Evolutionary conservation across 2,797 vertebrate genomes (phyloP), one percentile per base, ranked within the genome.

Genomic region (Eulemur mongoz): DNA sequence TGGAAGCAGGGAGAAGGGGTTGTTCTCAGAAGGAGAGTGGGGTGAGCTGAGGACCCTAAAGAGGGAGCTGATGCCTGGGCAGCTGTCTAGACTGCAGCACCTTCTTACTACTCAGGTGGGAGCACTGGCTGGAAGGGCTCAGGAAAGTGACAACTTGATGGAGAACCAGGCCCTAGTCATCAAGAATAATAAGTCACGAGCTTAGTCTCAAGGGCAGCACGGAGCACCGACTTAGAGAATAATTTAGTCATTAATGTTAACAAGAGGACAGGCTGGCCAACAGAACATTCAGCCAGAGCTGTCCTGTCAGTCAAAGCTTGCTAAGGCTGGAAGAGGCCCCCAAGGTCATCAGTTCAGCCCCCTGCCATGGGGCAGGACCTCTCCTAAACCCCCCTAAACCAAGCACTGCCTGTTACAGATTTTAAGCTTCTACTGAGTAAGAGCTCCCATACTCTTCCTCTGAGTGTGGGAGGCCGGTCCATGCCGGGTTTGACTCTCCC

Each of bases 111-210:
- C 3, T 12, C 57, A 70, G 11, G 84, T 50, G 69, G 69, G 61
- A 93, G 54, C 52, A 32, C 18, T 50, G 82, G 54, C 59, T 57
- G 75, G 63, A 50, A 95, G 54, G 48, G 76, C 25, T 52, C 57
- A 18, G 35, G 86, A 81, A 92, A 92, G 45, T 80, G 93, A 96
- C 95, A 97, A 70, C 35, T 48, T 92, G 97, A 96, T 96, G 61
- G 92, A 96, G 87, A 70, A 59, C 54, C 32, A 15, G 57, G 78
- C 59, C 92, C 92, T 50, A 14, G 61, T 93, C 79, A 95, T 94
- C 45, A 40, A 27, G 86, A 61, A 91, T 50, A 91, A 91, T 50
- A 92, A 91, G 70, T 96, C 94, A 96, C 12, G 9, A 93, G 89
- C 50, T 92, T 69, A 35, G 50, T 50, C 75, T 84, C 89, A 72